Evolutionary conservation across 2,888 invertebrate genomes (phyloP), one percentile per base, ranked within the genome.

Genomic region (Acleris emargana): DNA sequence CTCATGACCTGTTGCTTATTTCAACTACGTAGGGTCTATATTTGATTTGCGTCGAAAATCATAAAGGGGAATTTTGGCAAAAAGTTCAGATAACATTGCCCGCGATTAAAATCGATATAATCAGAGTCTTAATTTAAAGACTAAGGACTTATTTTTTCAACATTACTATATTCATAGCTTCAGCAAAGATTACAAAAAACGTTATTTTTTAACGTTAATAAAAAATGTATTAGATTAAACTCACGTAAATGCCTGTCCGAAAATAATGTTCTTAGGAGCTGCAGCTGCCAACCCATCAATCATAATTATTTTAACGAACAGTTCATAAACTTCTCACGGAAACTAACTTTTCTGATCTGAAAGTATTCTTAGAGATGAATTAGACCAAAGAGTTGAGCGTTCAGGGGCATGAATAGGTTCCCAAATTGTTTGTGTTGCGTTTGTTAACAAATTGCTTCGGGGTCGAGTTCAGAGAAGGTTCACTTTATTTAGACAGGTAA

Each of bases 241-340:
- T n/a, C 45, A 17, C 45, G 45, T 45, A 45, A 45, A 45, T n/a
- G 17, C 17, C 38, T 38, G 53, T 28, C 53, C 38, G 53, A 3
- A 38, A 55, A 43, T 55, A 20, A 25, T 25, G 43, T 20, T 13
- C 1, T 20, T 22, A 25, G 43, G 20, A 55, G 38, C 54, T 54
- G n/a, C 18, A 28, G 55, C 43, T 20, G 52, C 28, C 45, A 45
- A 51, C 22, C 7, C 52, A 51, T 58, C 52, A 58, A 58, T 63
- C 63, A 63, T 63, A 63, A 63, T 52, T 58, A 58, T 51, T 57
- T 62, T 58, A 63, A 32, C 43, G 57, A 63, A 57, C 58, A 28
- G 51, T 63, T 63, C 18, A 57, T 50, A 50, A 16, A 58, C 43
- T 20, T n/a, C 11, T 55, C 55, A 38, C 57, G 28, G 32, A 53